Evolutionary conservation across 1,140 invertebrate genomes (phyloP).

Genomic region (Radopholus similis): DNA sequence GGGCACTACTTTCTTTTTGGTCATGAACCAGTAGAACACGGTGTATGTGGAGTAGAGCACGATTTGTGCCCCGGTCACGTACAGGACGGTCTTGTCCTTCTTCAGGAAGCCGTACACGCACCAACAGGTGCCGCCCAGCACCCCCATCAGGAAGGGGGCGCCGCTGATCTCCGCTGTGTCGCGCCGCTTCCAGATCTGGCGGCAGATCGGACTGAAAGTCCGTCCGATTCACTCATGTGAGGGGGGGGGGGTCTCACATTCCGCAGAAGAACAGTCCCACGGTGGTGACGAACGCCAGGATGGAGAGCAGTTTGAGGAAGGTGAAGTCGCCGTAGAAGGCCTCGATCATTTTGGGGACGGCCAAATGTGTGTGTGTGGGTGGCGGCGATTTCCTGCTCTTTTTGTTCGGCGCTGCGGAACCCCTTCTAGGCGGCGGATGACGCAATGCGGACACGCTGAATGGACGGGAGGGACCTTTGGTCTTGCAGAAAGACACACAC

Average conservation of each 20-base stretch:
- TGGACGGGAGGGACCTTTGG: no score
- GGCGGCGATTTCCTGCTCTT: no score
- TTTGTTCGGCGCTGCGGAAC: no score
- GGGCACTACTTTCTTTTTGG: constrained; percentile 55
- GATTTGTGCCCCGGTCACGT: constrained; percentile 50
- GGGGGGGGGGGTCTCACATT: constrained; percentile 43
- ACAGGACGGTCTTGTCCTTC: constrained; percentile 49
- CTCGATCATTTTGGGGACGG: constrained; percentile 55
- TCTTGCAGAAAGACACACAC: no score
- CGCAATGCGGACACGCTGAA: no score
- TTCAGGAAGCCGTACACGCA: constrained; percentile 56
- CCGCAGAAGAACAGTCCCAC: constrained; percentile 59
- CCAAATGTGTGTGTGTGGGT: neutral
- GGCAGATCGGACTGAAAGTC: constrained; percentile 54
- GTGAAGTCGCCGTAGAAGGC: constrained; percentile 52
- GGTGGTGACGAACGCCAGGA: constrained; percentile 56
- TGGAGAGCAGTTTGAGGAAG: constrained; percentile 54
- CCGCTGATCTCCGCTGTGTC: constrained; percentile 56
- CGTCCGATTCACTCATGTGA: neutral
- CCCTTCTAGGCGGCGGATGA: no score
- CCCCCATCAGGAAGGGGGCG: constrained; percentile 59
- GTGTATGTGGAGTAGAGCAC: constrained; percentile 48
- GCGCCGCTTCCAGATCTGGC: constrained; percentile 59
- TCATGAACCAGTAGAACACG: constrained; percentile 59
- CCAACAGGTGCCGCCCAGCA: constrained; percentile 54